A percentile compares a stretch with the other conserved stretches of the same genome.
phyloP scores from a whole-genome alignment of 2,113 vertebrate species.

The rat (Rattus norvegicus) region GRCr8 NC_086037.1:7456501-7457000 shows the following conservation, averaged over 20 bases:
- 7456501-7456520: constrained; percentile 41
- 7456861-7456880: not conserved
- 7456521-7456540: not conserved
- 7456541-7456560: not conserved
- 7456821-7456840: not conserved
- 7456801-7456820: constrained; percentile 8
- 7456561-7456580: not conserved
- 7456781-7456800: not conserved
- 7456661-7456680: not conserved
- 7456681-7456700: not conserved
- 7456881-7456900: not conserved
- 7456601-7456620: constrained; percentile 14
- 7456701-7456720: not conserved
- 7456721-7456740: not conserved
- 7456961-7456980: not conserved
- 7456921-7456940: not conserved
- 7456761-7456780: not conserved
- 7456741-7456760: not conserved
- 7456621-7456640: not conserved
- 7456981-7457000: not conserved
- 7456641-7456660: not conserved
- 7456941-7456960: not conserved
- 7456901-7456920: not conserved
- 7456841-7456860: not conserved
- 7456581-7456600: not conserved